These are phyloP conservation scores for Drosophila sordidapex DNA, from an alignment of 2,888 invertebrate genomes.

Conservation along the genomic window DNA sequence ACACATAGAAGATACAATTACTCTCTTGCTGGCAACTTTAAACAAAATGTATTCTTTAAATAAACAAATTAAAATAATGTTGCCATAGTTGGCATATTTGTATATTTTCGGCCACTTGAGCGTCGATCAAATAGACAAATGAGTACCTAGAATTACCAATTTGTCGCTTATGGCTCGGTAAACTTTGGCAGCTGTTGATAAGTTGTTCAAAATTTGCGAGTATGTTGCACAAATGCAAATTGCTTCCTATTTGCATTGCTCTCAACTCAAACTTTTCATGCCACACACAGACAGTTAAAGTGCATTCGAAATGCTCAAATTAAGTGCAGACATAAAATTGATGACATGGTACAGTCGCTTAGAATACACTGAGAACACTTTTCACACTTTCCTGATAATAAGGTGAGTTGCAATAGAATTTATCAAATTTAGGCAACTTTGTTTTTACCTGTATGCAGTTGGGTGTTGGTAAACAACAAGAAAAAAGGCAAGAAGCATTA, in stretches of 20 bases:
- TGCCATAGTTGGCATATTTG: neutral
- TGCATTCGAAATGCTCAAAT: conserved; percentile 40
- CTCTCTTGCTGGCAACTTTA: neutral
- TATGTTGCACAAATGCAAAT: conserved; percentile 25
- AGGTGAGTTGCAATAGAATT: neutral
- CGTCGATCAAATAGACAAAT: neutral
- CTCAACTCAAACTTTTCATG: conserved; percentile 22
- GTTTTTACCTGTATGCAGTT: neutral
- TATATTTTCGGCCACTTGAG: neutral
- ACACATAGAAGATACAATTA: neutral
- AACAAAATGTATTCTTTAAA: neutral
- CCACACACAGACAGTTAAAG: conserved; percentile 17
- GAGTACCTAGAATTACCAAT: neutral
- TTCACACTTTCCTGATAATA: too few relatives aligned
- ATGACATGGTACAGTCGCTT: neutral
- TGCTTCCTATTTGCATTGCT: conserved; percentile 11
- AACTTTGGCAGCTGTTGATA: conserved; percentile 4
- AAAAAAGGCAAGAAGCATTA: conserved; percentile 19
- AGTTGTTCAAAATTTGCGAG: neutral
- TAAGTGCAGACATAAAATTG: conserved; percentile 6
- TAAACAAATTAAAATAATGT: neutral
- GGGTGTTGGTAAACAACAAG: neutral
- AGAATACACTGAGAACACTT: too few relatives aligned
- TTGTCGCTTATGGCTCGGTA: conserved; percentile 4
- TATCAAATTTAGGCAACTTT: neutral